These are phyloP conservation scores for Acrobasis suavella DNA, from an alignment of 2,888 invertebrate species.

Conservation along the genomic window DNA sequence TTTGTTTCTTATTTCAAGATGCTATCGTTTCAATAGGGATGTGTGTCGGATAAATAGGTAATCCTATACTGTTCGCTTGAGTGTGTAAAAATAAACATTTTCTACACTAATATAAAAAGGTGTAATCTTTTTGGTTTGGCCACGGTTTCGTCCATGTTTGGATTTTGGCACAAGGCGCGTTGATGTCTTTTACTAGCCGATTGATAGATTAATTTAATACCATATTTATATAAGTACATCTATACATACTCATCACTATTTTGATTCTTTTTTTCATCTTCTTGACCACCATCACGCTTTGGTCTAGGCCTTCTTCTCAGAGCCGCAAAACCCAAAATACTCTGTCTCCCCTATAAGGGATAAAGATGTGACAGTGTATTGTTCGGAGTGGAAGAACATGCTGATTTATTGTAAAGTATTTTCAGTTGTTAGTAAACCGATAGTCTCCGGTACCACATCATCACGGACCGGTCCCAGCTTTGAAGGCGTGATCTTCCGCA, in stretches of 20 bases:
- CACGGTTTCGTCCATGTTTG: neutral
- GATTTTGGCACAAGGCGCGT: neutral
- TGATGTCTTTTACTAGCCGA: conserved; percentile 8
- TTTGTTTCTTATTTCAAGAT: conserved; percentile 12
- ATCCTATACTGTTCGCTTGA: neutral
- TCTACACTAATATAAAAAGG: too few species aligned
- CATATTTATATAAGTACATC: neutral
- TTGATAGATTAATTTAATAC: neutral
- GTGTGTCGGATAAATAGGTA: neutral
- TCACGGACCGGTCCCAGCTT: conserved; percentile 17
- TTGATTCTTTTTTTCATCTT: too few species aligned
- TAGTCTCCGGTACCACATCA: conserved; percentile 18
- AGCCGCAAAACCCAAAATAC: too few species aligned
- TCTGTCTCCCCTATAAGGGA: too few species aligned
- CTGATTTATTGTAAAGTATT: too few species aligned
- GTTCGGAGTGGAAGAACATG: too few species aligned
- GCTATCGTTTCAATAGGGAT: neutral
- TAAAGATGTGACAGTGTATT: too few species aligned
- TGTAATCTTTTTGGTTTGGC: too few species aligned
- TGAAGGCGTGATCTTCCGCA: conserved; percentile 27
- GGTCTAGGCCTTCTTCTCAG: too few species aligned
- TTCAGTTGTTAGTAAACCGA: neutral
- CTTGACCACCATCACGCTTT: too few species aligned
- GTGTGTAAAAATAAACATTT: too few species aligned
- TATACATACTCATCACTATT: too few species aligned